Base-by-base conservation (phyloP, 2,113 vertebrate species). In the Epinephelus fuscoguttatus region DNA sequence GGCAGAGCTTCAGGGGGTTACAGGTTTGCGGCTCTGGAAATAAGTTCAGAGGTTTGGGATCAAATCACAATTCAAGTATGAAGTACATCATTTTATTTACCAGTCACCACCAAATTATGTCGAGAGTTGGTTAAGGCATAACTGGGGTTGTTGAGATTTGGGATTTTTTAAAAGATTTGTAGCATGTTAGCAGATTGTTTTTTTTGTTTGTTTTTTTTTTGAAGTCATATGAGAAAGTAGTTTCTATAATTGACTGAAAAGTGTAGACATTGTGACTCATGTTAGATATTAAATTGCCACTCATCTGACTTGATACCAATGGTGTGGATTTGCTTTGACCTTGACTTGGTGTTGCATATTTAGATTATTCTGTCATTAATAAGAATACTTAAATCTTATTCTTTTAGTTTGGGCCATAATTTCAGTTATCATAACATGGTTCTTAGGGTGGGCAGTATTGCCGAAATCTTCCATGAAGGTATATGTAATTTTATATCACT, bases 1-100 rank as follows among this genome's bases (percentile, higher is more conserved):
- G 60, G n/a, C 56, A 50, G 53, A 70, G 42, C 37, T 56, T 33
- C 18, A 37, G 33, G 21, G 21, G 50, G 52, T 67, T 7, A 45
- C 15, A 63, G 53, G 60, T 75, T 10, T 6, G 2, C 21, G 37
- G 57, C 17, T 62, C 6, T 23, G 63, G 25, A 59, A 70, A 25
- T 62, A 68, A 84, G 15, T 63, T 62, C 57, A 52, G 17, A 45
- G 21, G 40, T 62, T 17, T 56, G 25, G 23, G 21, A 70, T 73
- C 3, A 66, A 27, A 25, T 61, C 53, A 25, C 1, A 0, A 37
- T 19, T 17, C 52, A 37, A 33, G 40, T 4, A 25, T 45, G 2
- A 37, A 40, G 18, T 19, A 19, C 6, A 53, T 64, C 2, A n/a
- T 9, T 55, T 47, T 30, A 71, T 30, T 49, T 23, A 37, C 25